Evolutionary conservation across 2,888 invertebrate species (phyloP).

Genomic region (Sipha maydis): DNA sequence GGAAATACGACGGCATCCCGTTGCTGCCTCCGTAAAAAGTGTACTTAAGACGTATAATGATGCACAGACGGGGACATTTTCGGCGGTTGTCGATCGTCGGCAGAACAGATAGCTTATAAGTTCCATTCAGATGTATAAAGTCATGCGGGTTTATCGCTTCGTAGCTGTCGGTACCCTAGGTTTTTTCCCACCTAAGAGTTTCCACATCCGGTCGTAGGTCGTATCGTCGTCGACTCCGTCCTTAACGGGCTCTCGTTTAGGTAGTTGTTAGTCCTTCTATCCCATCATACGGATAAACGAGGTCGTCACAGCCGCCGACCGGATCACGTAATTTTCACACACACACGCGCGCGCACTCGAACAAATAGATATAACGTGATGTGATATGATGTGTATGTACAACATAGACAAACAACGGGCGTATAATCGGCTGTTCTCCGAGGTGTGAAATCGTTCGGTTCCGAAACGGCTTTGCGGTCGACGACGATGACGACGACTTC

Average conservation of each 20-base stretch:
- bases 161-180: not conserved
- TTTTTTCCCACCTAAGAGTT: not conserved
- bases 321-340: constrained; percentile 36
- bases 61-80: too few relatives aligned
- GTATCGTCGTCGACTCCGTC: not conserved
- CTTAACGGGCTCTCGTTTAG: not conserved
- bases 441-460: constrained; percentile 52
- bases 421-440: constrained; percentile 29
- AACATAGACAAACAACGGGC: constrained; percentile 12
- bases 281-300: constrained; percentile 13
- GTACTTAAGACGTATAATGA: too few relatives aligned
- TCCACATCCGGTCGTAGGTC: constrained; percentile 7
- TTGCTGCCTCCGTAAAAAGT: too few relatives aligned
- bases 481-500: not conserved
- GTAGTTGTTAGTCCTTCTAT: not conserved
- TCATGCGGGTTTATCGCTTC: too few relatives aligned
- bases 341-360: constrained; percentile 1
- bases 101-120: too few relatives aligned
- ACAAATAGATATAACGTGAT: not conserved
- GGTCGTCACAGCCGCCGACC: not conserved
- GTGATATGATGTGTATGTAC: not conserved
- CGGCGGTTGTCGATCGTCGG: too few relatives aligned
- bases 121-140: too few relatives aligned
- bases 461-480: constrained; percentile 50
- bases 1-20: too few relatives aligned